Base-by-base conservation (phyloP, 1,140 invertebrate species). In the Heliothis virescens region DNA sequence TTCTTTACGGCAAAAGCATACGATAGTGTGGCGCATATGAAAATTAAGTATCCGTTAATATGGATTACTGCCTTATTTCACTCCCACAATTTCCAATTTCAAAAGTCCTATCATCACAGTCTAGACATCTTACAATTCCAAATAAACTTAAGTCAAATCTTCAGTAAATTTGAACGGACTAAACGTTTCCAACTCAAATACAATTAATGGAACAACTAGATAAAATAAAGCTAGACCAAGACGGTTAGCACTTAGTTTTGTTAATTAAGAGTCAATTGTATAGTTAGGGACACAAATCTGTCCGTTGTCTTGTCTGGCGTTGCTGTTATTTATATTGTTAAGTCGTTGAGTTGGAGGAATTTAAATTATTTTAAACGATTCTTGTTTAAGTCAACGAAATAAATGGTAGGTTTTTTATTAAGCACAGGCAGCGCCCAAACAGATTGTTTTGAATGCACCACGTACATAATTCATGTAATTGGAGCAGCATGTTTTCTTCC, bases 241-340 rank as follows among this genome's bases (percentile, higher is more conserved):
- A 11, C 21, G 13, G 62, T 65, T 47, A 65, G 10, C 41, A 65
- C 41, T 65, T 10, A 47, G 29, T 26, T 11, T 4, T n/a, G 16
- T 26, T 47, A 65, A 48, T 47, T 65, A n/a, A 15, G 62, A 65
- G 62, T 10, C 41, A 26, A 65, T 48, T 47, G 53, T 55, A n/a
- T 41, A 34, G n/a, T 16, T 65, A 47, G n/a, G 15, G 53, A 15
- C 7, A 65, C 41, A 41, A 65, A 47, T 65, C 13, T 60, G 57
- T 60, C 21, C 11, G 9, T 55, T 55, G 53, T 55, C 53, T 55
- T 16, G 15, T 15, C 15, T 9, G 53, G 18, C 53, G 53, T n/a
- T 55, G 53, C 15, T 16, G 53, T 5, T 55, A 55, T 16, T 55
- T 55, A 15, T 55, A 16, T 16, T n/a, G 7, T n/a, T 16, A n/a